Evolutionary conservation across 1,140 invertebrate species (phyloP), one percentile per base, ranked within the genome.

Genomic region (Drosophila auraria): DNA sequence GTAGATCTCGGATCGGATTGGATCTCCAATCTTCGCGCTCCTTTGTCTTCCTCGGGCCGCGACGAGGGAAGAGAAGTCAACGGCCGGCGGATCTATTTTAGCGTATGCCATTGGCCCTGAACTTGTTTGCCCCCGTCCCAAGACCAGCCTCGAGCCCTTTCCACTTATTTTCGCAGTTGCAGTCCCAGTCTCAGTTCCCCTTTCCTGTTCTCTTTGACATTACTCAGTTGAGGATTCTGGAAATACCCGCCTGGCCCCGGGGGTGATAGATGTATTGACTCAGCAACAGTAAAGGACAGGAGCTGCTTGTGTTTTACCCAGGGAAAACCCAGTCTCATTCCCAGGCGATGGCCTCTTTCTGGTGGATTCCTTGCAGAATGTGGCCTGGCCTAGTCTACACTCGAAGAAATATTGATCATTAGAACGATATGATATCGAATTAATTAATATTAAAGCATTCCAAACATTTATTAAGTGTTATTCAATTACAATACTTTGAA

Each of bases 21-120:
- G 53, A 61, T 40, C 36, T 25, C 36, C 45, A 23, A 47, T 38
- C 14, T 0, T 20, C 8, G 20, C 1, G 78, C 53, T 81, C 71
- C 78, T 80, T 80, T 80, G 78, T 80, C 66, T 25, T 30, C 15
- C 30, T 12, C 6, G 38, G 27, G 5, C 36, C 25, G 30, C 25
- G 36, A 45, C 25, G 25, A 27, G 27, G 27, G 27, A 27, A 36
- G 33, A 54, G 27, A 42, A 78, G 80, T 82, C 79, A 82, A 73
- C 50, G 79, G 79, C 79, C 78, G 47, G 58, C 33, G 42, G 62
- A 44, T 82, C 80, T 82, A 82, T 82, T 82, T 82, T 63, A 82
- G 54, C 74, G 54, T 68, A 82, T 78, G 74, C 74, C 68, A 78
- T 60, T 69, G 75, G 80, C 80, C 80, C 80, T 82, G 80, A 83